These are phyloP conservation scores for Jacana jacana DNA, from an alignment of 2,113 vertebrate genomes.

Conservation along the genomic window DNA sequence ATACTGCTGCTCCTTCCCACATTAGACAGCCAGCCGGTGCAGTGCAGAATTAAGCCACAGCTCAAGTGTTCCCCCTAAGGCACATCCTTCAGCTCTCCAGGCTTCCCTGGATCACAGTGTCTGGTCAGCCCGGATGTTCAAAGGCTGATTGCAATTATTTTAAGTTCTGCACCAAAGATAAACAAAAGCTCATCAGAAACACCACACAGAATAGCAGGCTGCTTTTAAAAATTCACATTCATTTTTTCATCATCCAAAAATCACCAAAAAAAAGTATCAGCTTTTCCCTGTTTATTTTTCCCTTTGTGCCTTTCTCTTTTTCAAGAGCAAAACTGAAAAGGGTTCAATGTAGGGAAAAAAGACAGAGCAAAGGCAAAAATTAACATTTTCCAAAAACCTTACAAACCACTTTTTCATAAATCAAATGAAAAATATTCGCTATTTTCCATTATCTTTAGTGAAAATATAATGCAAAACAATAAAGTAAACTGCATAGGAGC, in stretches of 20 bases:
- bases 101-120: neutral
- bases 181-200: neutral
- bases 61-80: neutral
- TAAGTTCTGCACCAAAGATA: neutral
- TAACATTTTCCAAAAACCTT: neutral
- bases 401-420: neutral
- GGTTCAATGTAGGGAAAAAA: neutral
- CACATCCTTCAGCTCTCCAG: neutral
- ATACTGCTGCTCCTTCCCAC: neutral
- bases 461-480: neutral
- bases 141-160: neutral
- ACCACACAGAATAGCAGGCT: neutral
- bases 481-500: accelerated
- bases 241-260: neutral
- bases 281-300: neutral
- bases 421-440: neutral
- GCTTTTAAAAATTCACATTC: neutral
- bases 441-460: neutral
- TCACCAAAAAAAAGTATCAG: neutral
- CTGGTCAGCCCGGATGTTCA: neutral
- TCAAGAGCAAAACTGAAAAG: neutral
- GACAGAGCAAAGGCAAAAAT: neutral
- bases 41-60: neutral
- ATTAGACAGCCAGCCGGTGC: neutral
- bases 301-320: neutral